phyloP scores from a whole-genome alignment of 2,888 invertebrate genomes.

The Fragum whitleyi region DNA sequence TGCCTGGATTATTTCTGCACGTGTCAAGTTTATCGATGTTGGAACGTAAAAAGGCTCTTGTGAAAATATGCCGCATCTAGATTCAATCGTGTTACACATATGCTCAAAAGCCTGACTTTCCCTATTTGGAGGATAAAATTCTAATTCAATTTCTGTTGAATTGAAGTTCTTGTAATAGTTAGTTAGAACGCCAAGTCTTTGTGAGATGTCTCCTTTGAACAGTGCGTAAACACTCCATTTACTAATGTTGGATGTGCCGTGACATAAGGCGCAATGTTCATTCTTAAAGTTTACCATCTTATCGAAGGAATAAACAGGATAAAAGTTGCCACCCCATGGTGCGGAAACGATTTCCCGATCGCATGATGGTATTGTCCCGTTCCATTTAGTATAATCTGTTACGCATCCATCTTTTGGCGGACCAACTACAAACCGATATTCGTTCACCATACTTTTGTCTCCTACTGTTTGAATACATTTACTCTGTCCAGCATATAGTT shows the following conservation, averaged over 20 bases:
- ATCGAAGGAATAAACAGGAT: constrained; percentile 1
- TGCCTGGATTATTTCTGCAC: background rate
- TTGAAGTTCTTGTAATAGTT: background rate
- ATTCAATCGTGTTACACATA: background rate
- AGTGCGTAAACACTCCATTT: background rate
- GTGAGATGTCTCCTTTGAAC: background rate
- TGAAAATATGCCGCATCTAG: background rate
- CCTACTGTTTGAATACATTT: no score
- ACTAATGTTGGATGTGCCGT: background rate
- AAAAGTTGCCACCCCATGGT: constrained; percentile 5
- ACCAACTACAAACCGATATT: no score
- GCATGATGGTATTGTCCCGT: background rate
- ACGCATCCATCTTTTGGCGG: background rate
- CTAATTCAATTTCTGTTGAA: background rate
- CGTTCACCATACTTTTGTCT: no score
- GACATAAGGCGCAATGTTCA: background rate
- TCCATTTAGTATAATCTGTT: background rate
- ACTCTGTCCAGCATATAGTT: no score
- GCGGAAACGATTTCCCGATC: background rate
- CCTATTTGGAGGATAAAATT: background rate
- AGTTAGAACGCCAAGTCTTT: background rate
- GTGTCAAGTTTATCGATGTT: background rate
- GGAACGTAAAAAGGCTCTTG: background rate
- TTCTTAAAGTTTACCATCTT: background rate
- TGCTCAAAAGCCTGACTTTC: background rate